Conservation (phyloP, 2,888 invertebrate species). For the Scaeva pyrastri region DNA sequence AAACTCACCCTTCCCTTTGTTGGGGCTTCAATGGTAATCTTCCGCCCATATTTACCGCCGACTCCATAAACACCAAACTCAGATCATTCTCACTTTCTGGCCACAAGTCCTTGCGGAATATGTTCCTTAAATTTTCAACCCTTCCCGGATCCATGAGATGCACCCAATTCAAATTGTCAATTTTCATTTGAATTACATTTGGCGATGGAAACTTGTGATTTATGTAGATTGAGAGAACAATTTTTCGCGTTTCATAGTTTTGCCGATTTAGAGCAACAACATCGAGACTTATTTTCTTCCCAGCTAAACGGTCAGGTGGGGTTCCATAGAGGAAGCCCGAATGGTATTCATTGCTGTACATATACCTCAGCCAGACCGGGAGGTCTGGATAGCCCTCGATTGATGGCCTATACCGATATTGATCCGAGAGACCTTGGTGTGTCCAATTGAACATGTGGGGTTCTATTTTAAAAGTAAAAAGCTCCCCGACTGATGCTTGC, state of each 20-base stretch:
- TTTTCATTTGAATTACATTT: slow-evolving; percentile 93
- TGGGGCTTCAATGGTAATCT: slow-evolving; percentile 92
- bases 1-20: slow-evolving; percentile 91
- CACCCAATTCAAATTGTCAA: slow-evolving; percentile 94
- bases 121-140: slow-evolving; percentile 90
- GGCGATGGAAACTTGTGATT: slow-evolving; percentile 88
- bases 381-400: slow-evolving; percentile 91
- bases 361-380: slow-evolving; percentile 93
- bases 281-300: slow-evolving; percentile 87
- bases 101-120: slow-evolving; percentile 92
- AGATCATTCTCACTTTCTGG: slow-evolving; percentile 89
- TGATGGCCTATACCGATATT: slow-evolving; percentile 88
- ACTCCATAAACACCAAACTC: slow-evolving; percentile 93
- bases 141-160: slow-evolving; percentile 91
- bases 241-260: slow-evolving; percentile 90
- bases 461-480: slow-evolving; percentile 91
- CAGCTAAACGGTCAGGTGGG: slow-evolving; percentile 87
- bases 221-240: slow-evolving; percentile 87
- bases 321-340: slow-evolving; percentile 94
- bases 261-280: slow-evolving; percentile 91
- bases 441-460: slow-evolving; percentile 93
- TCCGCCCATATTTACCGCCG: slow-evolving; percentile 93
- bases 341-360: slow-evolving; percentile 91
- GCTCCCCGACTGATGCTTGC: slow-evolving; percentile 86
- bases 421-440: slow-evolving; percentile 81